Conservation (phyloP, 2,888 invertebrate genomes). For the Trypoxylon attenuatum region DNA sequence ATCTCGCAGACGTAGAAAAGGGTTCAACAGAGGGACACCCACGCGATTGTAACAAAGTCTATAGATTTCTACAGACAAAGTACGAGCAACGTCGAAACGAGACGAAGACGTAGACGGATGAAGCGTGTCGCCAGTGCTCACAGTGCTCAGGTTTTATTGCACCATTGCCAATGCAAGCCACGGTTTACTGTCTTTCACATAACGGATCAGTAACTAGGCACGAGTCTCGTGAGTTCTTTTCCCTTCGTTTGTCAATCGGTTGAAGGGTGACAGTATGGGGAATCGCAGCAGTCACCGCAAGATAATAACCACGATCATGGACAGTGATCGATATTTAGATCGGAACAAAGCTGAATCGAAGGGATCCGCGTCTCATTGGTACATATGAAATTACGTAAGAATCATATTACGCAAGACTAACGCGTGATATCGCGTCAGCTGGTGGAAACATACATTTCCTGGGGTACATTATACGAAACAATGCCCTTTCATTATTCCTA, state of each 20-base stretch:
- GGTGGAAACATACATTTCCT: constrained; percentile 32
- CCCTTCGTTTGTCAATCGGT: too few species aligned
- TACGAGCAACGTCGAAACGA: too few species aligned
- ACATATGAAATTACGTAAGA: constrained; percentile 40
- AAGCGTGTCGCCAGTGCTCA: constrained; percentile 11
- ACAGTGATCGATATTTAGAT: constrained; percentile 54
- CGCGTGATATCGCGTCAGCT: constrained; percentile 43
- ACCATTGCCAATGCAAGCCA: constrained; percentile 18
- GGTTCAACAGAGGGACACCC: too few species aligned
- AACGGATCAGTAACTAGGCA: too few species aligned
- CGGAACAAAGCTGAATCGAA: constrained; percentile 48
- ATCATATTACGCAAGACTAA: constrained; percentile 40
- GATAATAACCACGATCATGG: constrained; percentile 27
- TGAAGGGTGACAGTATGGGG: too few species aligned
- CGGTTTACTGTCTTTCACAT: constrained; percentile 27
- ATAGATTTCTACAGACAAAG: too few species aligned
- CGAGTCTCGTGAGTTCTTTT: not conserved
- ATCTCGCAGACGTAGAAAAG: too few species aligned
- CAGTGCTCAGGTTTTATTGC: constrained; percentile 27
- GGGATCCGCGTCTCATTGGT: constrained; percentile 31
- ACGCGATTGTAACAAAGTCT: too few species aligned
- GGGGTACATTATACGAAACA: constrained; percentile 29
- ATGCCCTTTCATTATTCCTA: constrained; percentile 28
- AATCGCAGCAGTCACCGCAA: constrained; percentile 16
- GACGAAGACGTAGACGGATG: constrained; percentile 6